phyloP scores from a whole-genome alignment of 2,113 vertebrate genomes.

The Morone saxatilis region DNA sequence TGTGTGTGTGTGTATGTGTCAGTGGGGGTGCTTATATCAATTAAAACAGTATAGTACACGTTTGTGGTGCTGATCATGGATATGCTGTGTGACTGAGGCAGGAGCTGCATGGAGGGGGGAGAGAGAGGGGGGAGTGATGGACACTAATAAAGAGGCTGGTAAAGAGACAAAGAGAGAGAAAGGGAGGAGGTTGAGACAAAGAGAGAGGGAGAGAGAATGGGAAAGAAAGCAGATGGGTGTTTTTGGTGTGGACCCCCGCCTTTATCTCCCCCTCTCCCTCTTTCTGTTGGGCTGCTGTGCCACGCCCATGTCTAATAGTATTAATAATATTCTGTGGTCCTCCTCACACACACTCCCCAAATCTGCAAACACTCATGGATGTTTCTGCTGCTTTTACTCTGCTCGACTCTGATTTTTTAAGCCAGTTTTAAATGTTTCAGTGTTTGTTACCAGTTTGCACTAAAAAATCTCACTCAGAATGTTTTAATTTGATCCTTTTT shows the following conservation, averaged over 20 bases:
- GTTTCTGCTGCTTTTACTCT: neutral
- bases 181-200: slow-evolving; percentile 68
- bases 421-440: neutral
- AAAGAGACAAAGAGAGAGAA: slow-evolving; percentile 64
- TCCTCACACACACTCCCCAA: slow-evolving; percentile 38
- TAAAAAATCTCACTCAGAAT: too few relatives aligned
- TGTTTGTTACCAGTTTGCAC: neutral
- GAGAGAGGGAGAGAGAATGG: slow-evolving; percentile 65
- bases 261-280: slow-evolving; percentile 5
- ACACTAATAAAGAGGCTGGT: slow-evolving; percentile 29
- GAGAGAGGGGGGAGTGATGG: slow-evolving; percentile 23
- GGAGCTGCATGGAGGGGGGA: slow-evolving; percentile 12
- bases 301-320: slow-evolving; percentile 71
- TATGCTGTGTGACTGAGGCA: slow-evolving; percentile 13
- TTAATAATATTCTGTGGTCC: slow-evolving; percentile 59
- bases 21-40: slow-evolving; percentile 21
- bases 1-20: slow-evolving; percentile 29
- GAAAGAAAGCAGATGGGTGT: slow-evolving; percentile 78
- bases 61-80: neutral
- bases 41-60: neutral
- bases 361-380: slow-evolving; percentile 27
- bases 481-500: neutral
- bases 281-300: slow-evolving; percentile 44
- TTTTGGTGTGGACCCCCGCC: slow-evolving; percentile 48
- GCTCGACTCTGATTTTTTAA: neutral